Evolutionary conservation across 2,113 vertebrate species (phyloP).

Genomic region (Anhinga rufa): DNA sequence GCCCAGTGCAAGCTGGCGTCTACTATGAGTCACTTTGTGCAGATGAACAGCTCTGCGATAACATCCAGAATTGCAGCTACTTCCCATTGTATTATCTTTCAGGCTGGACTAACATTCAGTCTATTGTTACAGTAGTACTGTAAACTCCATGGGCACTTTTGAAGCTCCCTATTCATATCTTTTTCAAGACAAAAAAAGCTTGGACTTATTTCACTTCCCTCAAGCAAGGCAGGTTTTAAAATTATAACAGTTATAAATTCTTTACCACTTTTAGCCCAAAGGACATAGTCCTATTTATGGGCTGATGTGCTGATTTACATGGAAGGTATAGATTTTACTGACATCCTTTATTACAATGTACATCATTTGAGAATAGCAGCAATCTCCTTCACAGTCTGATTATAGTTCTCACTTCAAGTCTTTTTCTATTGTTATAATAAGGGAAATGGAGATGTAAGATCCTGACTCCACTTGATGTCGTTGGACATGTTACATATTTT

Average conservation of each 20-base stretch:
- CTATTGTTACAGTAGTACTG: background rate
- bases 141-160: background rate
- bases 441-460: background rate
- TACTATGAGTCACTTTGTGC: background rate
- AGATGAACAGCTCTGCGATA: background rate
- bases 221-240: background rate
- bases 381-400: conserved; percentile 29
- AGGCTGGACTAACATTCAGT: background rate
- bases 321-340: background rate
- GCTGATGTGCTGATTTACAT: background rate
- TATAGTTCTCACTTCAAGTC: background rate
- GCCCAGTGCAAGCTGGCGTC: background rate
- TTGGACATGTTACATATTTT: background rate
- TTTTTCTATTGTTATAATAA: background rate
- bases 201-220: background rate
- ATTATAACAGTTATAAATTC: background rate
- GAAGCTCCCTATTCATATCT: background rate
- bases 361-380: background rate
- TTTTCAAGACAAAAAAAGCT: background rate
- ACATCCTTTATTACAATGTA: background rate
- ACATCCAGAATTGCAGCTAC: background rate
- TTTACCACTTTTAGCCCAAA: background rate
- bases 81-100: background rate
- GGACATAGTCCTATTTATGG: background rate
- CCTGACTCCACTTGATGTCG: background rate